phyloP scores from a whole-genome alignment of 2,113 vertebrate species.

The Tringa solitaria region DNA sequence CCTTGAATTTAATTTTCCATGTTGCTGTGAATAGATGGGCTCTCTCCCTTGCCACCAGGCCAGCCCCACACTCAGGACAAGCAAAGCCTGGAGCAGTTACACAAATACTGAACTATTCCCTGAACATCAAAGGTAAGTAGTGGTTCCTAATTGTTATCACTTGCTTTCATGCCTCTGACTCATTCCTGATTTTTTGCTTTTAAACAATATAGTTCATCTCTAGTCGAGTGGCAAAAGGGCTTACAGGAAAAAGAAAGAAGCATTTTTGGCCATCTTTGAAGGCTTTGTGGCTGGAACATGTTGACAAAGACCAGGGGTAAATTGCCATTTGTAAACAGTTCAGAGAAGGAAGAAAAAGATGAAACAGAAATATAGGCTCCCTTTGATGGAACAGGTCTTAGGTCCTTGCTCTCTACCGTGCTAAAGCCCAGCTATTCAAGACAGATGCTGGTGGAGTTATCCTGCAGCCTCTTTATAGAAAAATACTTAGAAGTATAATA shows the following conservation, averaged over 20 bases:
- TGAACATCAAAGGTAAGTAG: not conserved
- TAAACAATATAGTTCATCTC: not conserved
- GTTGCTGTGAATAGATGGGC: not conserved
- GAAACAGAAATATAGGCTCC: not conserved
- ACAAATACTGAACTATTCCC: not conserved
- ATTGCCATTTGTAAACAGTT: not conserved
- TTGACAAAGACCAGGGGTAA: not conserved
- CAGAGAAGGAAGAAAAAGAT: not conserved
- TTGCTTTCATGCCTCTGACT: not conserved
- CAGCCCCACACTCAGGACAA: not conserved
- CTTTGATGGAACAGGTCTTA: not conserved
- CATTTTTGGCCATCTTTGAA: not conserved
- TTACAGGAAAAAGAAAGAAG: not conserved
- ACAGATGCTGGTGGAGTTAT: not conserved
- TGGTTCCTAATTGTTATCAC: not conserved
- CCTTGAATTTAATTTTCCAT: not conserved
- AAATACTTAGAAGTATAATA: conserved; percentile 1
- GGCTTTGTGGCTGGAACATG: not conserved
- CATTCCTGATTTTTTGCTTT: not conserved
- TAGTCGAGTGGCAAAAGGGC: not conserved
- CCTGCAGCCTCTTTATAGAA: not conserved
- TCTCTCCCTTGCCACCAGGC: not conserved
- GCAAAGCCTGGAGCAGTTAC: not conserved
- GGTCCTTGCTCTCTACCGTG: not conserved
- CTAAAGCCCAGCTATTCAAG: not conserved